phyloP scores from a whole-genome alignment of 2,888 invertebrate genomes.

The Choristoneura rosaceana region DNA sequence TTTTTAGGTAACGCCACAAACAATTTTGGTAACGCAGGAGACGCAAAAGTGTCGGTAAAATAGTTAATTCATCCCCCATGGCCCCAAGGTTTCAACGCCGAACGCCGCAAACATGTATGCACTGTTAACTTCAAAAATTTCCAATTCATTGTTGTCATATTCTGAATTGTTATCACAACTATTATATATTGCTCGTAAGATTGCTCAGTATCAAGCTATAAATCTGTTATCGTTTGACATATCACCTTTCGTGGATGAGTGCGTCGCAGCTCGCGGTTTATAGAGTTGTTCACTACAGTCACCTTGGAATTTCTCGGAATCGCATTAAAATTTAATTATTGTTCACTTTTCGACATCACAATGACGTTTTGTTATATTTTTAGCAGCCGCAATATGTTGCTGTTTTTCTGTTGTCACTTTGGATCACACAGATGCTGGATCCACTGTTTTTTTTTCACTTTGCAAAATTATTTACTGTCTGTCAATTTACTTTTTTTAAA shows the following conservation, averaged over 20 bases:
- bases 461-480: too few relatives aligned
- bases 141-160: neutral
- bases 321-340: neutral
- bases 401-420: neutral
- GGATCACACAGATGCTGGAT: too few relatives aligned
- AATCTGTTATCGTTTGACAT: slow-evolving; percentile 19
- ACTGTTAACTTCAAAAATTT: neutral
- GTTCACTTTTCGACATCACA: neutral
- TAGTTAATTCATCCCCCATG: too few relatives aligned
- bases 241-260: slow-evolving; percentile 9
- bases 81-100: too few relatives aligned
- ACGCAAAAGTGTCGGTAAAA: too few relatives aligned
- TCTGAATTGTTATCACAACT: neutral
- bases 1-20: too few relatives aligned
- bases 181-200: neutral
- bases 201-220: neutral
- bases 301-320: neutral
- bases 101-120: neutral
- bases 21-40: too few relatives aligned
- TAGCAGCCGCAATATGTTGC: too few relatives aligned
- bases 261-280: neutral
- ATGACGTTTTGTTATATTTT: too few relatives aligned
- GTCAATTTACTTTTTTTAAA: too few relatives aligned
- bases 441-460: too few relatives aligned
- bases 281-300: neutral